phyloP scores from a whole-genome alignment of 2,888 invertebrate genomes.

The Exocentrus adspersus region DNA sequence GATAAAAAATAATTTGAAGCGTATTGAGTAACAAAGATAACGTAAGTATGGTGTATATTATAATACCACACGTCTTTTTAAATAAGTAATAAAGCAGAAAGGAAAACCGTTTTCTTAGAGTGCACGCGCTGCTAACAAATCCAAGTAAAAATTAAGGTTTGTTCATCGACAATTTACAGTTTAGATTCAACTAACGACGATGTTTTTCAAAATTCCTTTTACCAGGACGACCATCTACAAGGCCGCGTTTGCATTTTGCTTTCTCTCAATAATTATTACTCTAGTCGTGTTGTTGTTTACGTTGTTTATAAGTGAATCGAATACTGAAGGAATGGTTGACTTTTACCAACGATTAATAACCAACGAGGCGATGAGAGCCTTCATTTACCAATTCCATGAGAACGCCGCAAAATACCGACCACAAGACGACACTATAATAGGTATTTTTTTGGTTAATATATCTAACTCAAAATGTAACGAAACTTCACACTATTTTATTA shows the following conservation, averaged over 20 bases:
- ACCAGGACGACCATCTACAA: neutral
- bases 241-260: neutral
- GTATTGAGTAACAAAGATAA: too few species aligned
- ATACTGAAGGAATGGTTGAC: neutral
- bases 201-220: neutral
- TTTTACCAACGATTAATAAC: slow-evolving; percentile 1
- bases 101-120: neutral
- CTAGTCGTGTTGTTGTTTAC: neutral
- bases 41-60: too few species aligned
- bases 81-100: too few species aligned
- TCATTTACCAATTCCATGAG: neutral
- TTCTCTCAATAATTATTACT: neutral
- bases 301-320: neutral
- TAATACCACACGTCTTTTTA: too few species aligned
- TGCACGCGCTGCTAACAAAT: neutral
- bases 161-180: too few species aligned
- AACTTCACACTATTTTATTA: too few species aligned
- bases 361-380: neutral
- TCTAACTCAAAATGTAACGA: too few species aligned
- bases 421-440: neutral
- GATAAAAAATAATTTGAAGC: too few species aligned
- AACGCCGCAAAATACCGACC: neutral
- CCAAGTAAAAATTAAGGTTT: neutral
- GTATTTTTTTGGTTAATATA: too few species aligned
- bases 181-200: too few species aligned